Conservation (phyloP, 2,797 vertebrate species). For the Urosaurus nigricauda region DNA sequence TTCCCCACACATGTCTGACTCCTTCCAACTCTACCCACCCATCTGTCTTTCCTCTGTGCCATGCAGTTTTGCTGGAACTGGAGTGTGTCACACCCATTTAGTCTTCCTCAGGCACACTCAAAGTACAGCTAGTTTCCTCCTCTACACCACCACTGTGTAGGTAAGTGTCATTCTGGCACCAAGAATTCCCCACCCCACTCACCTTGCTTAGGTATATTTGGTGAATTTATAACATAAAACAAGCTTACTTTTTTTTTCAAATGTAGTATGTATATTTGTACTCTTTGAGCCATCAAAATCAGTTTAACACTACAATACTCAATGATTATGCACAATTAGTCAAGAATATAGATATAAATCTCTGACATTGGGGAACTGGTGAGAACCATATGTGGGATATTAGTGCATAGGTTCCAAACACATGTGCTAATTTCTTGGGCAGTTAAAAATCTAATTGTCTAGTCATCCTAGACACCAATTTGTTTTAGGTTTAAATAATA, state of each 20-base stretch:
- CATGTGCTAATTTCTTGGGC: slow-evolving; percentile 38
- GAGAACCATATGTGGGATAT: slow-evolving; percentile 15
- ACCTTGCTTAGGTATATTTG: no score
- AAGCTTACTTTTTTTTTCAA: slow-evolving; percentile 19
- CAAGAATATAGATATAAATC: slow-evolving; percentile 39
- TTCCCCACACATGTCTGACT: no score
- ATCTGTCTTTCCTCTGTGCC: no score
- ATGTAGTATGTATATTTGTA: slow-evolving; percentile 53
- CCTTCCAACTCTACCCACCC: no score
- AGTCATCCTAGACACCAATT: slow-evolving; percentile 36
- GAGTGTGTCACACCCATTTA: no score
- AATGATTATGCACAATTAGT: slow-evolving; percentile 44
- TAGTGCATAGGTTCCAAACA: slow-evolving; percentile 40
- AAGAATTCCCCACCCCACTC: no score
- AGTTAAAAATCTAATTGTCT: slow-evolving; percentile 36
- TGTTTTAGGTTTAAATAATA: slow-evolving; percentile 28
- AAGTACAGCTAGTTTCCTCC: no score
- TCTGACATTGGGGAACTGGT: neutral
- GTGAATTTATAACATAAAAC: no score
- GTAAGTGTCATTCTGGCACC: no score
- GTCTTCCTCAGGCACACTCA: no score
- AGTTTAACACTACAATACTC: slow-evolving; percentile 42
- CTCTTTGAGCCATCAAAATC: slow-evolving; percentile 57
- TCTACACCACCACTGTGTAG: no score
- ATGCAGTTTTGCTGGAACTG: no score